These are phyloP conservation scores for Cistogaster globosa DNA, from an alignment of 2,888 invertebrate species.

Conservation along the genomic window DNA sequence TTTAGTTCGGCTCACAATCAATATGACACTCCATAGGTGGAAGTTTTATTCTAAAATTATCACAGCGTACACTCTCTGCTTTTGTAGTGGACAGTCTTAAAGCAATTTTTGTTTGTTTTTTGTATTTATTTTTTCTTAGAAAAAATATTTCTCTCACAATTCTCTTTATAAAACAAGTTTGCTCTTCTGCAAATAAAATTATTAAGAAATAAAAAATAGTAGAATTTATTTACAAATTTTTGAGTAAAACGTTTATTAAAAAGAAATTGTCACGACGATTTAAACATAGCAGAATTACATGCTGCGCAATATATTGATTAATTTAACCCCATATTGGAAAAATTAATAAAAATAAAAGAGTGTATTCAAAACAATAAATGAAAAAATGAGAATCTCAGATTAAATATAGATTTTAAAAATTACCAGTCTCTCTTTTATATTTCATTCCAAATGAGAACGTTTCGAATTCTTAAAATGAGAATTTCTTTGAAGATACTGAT, in stretches of 20 bases:
- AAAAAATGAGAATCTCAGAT: too few species aligned
- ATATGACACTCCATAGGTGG: conserved; percentile 17
- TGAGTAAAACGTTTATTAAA: background rate
- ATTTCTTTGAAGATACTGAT: too few species aligned
- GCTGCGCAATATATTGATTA: conserved; percentile 54
- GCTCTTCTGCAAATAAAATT: conserved; percentile 74
- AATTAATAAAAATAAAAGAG: background rate
- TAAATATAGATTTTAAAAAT: too few species aligned
- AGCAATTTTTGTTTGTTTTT: conserved; percentile 39
- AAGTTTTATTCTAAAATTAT: conserved; percentile 60
- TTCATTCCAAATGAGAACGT: too few species aligned
- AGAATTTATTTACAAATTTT: conserved; percentile 18
- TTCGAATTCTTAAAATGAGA: too few species aligned
- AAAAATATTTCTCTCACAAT: conserved; percentile 54
- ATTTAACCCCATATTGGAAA: conserved; percentile 10
- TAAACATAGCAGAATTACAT: background rate
- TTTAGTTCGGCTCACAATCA: background rate
- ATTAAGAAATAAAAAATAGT: conserved; percentile 68
- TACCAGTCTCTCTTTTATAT: too few species aligned
- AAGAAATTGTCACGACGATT: conserved; percentile 4
- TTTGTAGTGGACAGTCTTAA: conserved; percentile 50
- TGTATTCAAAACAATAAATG: background rate
- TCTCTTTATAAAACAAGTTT: conserved; percentile 57
- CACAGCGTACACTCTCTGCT: conserved; percentile 63
- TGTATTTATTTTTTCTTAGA: conserved; percentile 31